Conservation (phyloP, 2,888 invertebrate species). For the Trichacis sp. region DNA sequence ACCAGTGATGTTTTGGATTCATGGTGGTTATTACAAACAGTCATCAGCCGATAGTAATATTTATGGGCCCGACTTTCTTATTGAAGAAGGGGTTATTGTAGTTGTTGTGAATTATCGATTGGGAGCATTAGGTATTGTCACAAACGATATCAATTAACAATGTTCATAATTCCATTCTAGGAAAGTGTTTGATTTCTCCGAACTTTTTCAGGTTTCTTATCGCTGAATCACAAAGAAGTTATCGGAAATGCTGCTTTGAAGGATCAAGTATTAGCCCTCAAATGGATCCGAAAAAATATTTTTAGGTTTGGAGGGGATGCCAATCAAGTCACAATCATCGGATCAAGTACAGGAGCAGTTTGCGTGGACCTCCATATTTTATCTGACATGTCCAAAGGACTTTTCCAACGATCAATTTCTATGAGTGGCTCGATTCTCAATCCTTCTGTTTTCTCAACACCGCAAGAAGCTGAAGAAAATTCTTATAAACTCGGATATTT, state of each 20-base stretch:
- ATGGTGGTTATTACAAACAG: constrained; percentile 40
- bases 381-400: constrained; percentile 42
- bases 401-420: constrained; percentile 41
- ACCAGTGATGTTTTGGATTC: too few relatives aligned
- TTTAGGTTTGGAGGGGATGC: constrained; percentile 70
- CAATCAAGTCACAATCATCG: constrained; percentile 71
- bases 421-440: constrained; percentile 47
- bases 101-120: constrained; percentile 48
- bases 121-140: constrained; percentile 42
- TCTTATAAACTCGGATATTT: constrained; percentile 56
- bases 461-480: constrained; percentile 22
- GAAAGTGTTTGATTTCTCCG: too few relatives aligned
- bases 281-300: constrained; percentile 72
- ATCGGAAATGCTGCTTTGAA: constrained; percentile 53
- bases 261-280: constrained; percentile 71
- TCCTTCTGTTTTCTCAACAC: constrained; percentile 40
- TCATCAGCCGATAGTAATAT: constrained; percentile 21
- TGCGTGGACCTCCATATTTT: constrained; percentile 39
- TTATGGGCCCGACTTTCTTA: constrained; percentile 47
- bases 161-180: too few relatives aligned
- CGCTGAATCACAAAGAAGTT: constrained; percentile 40
- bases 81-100: constrained; percentile 45
- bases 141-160: constrained; percentile 7
- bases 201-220: constrained; percentile 48
- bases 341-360: constrained; percentile 71